Evolutionary conservation across 2,888 invertebrate species (phyloP), one percentile per base, ranked within the genome.

Genomic region (Coelopa pilipes): DNA sequence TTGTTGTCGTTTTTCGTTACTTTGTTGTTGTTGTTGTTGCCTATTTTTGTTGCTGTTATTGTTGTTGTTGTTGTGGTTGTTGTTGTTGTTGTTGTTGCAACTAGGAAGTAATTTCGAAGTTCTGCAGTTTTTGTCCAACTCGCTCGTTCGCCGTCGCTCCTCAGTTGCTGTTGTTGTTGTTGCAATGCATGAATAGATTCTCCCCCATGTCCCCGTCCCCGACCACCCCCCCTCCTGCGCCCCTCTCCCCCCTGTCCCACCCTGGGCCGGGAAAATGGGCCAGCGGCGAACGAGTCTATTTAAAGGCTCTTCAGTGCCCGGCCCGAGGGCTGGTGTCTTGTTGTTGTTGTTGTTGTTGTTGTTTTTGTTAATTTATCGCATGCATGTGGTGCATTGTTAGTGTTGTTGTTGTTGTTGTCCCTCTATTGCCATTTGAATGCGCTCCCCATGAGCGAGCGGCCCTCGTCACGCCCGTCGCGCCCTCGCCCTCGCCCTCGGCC

Each of bases 81-180:
- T 53, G 9, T 50, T 50, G 24, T 53, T 62, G 53, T 46, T 65
- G 34, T 63, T 71, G 24, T 55, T 63, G 59, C 45, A 73, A 73
- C 68, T 59, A 73, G 73, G 73, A 73, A 73, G 69, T 73, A 24
- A 69, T 73, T 69, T 69, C 63, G 47, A 73, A 24, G 57, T 73
- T 73, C 34, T 68, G 68, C 68, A 72, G 59, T 62, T 70, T 50
- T 59, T 47, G 45, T 70, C 47, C 21, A 24, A 19, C 55, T 34
- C n/a, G 17, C 17, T 11, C n/a, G 4, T 57, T 19, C 7, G 15
- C 60, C n/a, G 13, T 45, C 3, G 17, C 17, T n/a, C 17, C 7
- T 60, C 13, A 15, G 15, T 45, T 11, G 24, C 11, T 15, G 4
- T 59, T 69, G 47, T 59, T 68, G 12, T 57, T 68, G 45, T 55